Evolutionary conservation across 2,888 invertebrate species (phyloP).

Genomic region (Stenoptilia bipunctidactyla): DNA sequence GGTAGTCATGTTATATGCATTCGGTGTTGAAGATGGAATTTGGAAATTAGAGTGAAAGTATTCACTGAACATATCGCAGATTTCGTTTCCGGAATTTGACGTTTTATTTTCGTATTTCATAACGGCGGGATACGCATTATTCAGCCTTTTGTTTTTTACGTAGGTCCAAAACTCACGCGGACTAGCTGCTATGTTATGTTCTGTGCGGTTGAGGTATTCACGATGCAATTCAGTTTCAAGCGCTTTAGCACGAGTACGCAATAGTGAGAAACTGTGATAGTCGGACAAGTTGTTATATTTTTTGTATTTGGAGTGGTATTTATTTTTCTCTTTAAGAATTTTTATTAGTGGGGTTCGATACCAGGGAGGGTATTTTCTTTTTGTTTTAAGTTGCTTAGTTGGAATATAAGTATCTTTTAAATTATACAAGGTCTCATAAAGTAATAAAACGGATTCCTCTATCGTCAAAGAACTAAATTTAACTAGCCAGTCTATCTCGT

Average conservation of each 20-base stretch:
- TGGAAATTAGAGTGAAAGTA: conserved; percentile 2
- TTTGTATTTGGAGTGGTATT: too few species aligned
- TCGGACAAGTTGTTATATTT: too few species aligned
- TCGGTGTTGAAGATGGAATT: not conserved
- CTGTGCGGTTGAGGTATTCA: not conserved
- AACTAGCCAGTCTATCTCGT: too few species aligned
- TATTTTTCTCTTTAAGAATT: too few species aligned
- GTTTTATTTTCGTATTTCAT: not conserved
- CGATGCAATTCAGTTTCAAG: not conserved
- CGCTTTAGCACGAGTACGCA: not conserved
- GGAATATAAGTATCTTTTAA: too few species aligned
- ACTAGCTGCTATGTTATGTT: not conserved
- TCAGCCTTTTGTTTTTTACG: not conserved
- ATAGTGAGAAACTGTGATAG: not conserved
- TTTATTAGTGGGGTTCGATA: too few species aligned
- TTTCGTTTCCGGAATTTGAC: not conserved
- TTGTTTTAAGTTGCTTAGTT: too few species aligned
- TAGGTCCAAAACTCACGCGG: not conserved
- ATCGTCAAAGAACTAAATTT: too few species aligned
- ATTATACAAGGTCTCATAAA: too few species aligned
- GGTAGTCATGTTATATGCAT: not conserved
- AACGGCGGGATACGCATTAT: not conserved
- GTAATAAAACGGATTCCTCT: too few species aligned
- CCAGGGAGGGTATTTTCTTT: too few species aligned
- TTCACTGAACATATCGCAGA: conserved; percentile 1